Conservation (phyloP, 1,140 invertebrate genomes). For the Orchestia grillus region DNA sequence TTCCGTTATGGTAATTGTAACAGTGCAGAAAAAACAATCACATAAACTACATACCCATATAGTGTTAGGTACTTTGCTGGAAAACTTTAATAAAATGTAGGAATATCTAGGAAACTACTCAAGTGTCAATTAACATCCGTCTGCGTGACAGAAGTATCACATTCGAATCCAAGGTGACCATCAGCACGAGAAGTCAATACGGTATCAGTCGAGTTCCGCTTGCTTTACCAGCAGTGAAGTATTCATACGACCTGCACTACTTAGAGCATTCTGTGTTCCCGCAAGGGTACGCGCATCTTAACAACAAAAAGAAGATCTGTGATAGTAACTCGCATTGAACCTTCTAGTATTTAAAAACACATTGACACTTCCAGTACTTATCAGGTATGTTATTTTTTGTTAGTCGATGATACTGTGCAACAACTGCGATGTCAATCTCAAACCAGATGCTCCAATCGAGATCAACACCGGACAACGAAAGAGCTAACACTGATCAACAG, state of each 20-base stretch:
- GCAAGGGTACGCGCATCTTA: background rate
- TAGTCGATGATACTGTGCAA: background rate
- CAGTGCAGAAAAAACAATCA: background rate
- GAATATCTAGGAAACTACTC: background rate
- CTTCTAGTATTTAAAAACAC: background rate
- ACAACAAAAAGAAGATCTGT: background rate
- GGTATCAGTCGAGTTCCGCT: too few species aligned
- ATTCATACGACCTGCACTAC: too few species aligned
- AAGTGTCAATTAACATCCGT: background rate
- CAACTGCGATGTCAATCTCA: background rate
- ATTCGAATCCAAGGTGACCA: background rate
- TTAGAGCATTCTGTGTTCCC: background rate
- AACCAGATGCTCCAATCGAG: background rate
- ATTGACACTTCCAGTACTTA: background rate
- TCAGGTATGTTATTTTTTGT: background rate
- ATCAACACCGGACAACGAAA: background rate
- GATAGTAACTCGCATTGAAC: background rate
- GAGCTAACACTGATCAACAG: background rate
- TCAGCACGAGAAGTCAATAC: too few species aligned
- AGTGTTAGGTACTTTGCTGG: background rate
- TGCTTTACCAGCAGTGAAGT: background rate
- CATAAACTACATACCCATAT: background rate
- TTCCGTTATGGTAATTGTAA: background rate
- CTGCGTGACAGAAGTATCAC: background rate
- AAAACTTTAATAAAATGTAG: background rate